Base-by-base conservation (phyloP, 1,140 invertebrate genomes). In the Aradophagus sp. region DNA sequence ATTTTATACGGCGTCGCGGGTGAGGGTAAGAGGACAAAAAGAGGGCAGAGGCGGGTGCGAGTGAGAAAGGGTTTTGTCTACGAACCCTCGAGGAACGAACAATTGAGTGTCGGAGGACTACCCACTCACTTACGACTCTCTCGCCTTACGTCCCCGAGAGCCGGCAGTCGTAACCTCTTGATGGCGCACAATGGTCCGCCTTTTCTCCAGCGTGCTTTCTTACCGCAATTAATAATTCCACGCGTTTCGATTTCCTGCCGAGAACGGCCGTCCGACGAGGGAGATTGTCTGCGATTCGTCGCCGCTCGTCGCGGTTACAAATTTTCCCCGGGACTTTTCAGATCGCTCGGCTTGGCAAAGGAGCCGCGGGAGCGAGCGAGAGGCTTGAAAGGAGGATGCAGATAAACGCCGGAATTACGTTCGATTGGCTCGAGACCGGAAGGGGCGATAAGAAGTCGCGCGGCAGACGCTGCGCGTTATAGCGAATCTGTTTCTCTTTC, bases 151-250 rank as follows among this genome's bases (percentile, higher is more conserved):
- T 55, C 62, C 55, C 56, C 38, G 34, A 47, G 38, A 72, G 65
- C 47, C 32, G 61, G n/a, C 56, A 78, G 73, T 79, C 78, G 78
- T 80, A 81, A 80, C 75, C 70, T 66, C 75, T 62, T 63, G 47
- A 56, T 67, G 55, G 72, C 67, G 52, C 71, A 80, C 77, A 80
- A 80, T 80, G 45, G 74, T 56, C 72, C 73, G 62, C 71, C 77
- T 77, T 78, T 77, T 77, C 77, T 78, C 62, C 42, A 71, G 68
- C 78, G 76, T 50, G 55, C 73, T 77, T 78, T 77, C 75, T 74
- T 74, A 67, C 69, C 70, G 44, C 74, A 77, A 80, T 77, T 80
- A 77, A 80, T 78, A 73, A 73, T 80, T 72, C 71, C 66, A 53
- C 70, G 45, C 47, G 42, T 52, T 63, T 55, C 72, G 75, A 80